Base-by-base conservation (phyloP, 2,797 vertebrate species). In the Melanotaenia parkinsoni region DNA sequence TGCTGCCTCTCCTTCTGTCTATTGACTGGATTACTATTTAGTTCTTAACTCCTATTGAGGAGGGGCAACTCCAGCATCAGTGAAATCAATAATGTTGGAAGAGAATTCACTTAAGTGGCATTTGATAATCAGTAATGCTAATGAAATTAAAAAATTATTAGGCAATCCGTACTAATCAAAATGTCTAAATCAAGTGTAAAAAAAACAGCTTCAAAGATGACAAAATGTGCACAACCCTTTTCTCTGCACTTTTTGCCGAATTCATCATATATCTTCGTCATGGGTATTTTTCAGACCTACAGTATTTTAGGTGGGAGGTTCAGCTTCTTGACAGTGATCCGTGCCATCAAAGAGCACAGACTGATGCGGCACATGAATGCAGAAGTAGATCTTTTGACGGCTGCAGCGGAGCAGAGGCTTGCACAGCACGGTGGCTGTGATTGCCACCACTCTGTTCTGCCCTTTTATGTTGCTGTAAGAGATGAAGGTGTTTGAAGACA, bases 401-500 rank as follows among this genome's bases (percentile, higher is more conserved):
- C 63, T 61, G 79, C 3, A 40, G 81, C 58, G 63, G 64, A 80
- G 85, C 82, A 79, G 75, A 86, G 75, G 80, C 83, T 84, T 72
- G 77, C 86, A 70, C 83, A 72, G 85, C 87, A 70, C 59, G 33
- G 74, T 51, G 50, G 69, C 83, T 78, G 80, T 73, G 50, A 63
- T 84, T 90, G 87, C 84, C 85, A 74, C 88, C 85, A 47, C 81
- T 88, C 84, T 70, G 72, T 77, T 82, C 65, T 50, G 54, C 75
- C 88, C 91, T 90, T 93, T 93, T 78, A 92, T 93, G 89, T 91
- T 81, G 68, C 80, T 70, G 56, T 67, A 84, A 76, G 84, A 93
- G 91, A 92, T 75, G 67, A 85, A 90, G 88, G 87, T 70, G 84
- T 94, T 92, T 93, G 93, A 94, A 94, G 91, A 77, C 68, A 43